Evolutionary conservation across 2,113 vertebrate genomes (phyloP).

Genomic region (Malurus cyaneus): DNA sequence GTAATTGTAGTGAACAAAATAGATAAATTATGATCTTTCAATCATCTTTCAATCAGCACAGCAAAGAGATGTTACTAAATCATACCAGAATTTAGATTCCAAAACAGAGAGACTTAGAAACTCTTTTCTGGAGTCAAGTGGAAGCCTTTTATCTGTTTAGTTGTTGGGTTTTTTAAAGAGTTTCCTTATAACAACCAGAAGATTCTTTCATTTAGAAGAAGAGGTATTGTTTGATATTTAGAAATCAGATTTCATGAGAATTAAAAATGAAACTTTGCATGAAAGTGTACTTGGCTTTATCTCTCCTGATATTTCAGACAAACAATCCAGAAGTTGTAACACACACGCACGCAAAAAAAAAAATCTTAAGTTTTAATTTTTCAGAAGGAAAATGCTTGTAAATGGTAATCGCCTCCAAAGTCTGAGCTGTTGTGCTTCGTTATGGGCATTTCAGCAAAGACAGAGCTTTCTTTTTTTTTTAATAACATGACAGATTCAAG

Average conservation of each 20-base stretch:
- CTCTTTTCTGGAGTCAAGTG: background rate
- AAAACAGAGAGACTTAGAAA: background rate
- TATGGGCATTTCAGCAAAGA: background rate
- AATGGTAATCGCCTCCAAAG: background rate
- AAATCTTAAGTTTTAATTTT: background rate
- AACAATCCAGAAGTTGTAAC: background rate
- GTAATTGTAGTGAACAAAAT: background rate
- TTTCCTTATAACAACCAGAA: background rate
- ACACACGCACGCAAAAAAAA: background rate
- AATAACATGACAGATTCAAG: background rate
- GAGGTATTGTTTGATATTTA: fast-evolving
- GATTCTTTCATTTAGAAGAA: background rate
- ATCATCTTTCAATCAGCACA: background rate
- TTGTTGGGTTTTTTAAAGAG: background rate
- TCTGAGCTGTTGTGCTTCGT: background rate
- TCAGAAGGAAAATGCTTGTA: background rate
- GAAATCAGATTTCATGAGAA: background rate
- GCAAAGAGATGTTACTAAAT: background rate
- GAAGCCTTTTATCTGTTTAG: background rate
- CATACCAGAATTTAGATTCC: background rate
- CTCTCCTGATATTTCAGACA: background rate
- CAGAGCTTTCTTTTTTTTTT: background rate
- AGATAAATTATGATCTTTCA: background rate
- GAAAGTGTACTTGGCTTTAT: background rate
- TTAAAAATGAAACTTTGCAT: background rate